Percentiles rank a stretch among this genome's conserved stretches.
Conservation (phyloP, 2,797 vertebrate genomes). For the Enteromius afrohamiltoni region DNA sequence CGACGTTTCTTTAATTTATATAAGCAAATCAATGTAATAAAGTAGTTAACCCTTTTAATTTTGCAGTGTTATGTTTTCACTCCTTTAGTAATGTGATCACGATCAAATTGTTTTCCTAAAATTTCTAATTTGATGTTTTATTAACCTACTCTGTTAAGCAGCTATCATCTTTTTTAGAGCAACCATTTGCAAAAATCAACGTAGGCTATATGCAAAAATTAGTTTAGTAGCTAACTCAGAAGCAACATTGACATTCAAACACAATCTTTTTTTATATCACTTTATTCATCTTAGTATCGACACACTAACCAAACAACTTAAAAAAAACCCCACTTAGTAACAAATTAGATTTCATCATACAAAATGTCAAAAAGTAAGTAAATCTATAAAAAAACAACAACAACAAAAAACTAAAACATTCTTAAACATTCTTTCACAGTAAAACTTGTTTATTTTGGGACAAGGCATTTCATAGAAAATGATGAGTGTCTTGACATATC, state of each 20-base stretch:
- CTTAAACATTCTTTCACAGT: constrained; percentile 47
- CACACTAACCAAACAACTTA: constrained; percentile 8
- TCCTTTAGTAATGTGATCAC: neutral
- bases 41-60: neutral
- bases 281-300: constrained; percentile 48
- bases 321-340: constrained; percentile 49
- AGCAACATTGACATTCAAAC: neutral
- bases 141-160: neutral
- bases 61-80: neutral
- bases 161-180: neutral
- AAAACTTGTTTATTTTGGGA: constrained; percentile 31
- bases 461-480: constrained; percentile 6
- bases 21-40: neutral
- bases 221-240: neutral
- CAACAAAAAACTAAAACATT: constrained; percentile 32
- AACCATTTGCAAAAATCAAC: neutral
- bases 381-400: constrained; percentile 9
- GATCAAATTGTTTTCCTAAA: neutral
- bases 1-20: neutral
- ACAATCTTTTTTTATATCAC: neutral
- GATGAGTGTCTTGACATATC: constrained; percentile 7
- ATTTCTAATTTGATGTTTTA: neutral
- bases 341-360: constrained; percentile 29
- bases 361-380: constrained; percentile 2
- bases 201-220: neutral